phyloP scores from a whole-genome alignment of 2,113 vertebrate species.

The Hiodon alosoides region DNA sequence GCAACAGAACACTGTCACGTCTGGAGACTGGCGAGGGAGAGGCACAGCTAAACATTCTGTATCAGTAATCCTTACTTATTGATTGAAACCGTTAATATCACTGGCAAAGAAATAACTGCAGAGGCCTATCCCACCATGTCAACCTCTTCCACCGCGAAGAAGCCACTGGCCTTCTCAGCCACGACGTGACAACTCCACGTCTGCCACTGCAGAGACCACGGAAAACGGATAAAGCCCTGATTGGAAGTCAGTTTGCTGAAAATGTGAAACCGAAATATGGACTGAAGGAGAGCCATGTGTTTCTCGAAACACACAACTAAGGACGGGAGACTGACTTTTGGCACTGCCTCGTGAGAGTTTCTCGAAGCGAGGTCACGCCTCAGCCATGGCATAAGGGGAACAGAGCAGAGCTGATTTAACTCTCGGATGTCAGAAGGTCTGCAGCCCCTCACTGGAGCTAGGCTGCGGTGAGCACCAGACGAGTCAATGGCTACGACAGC shows the following conservation, averaged over 20 bases:
- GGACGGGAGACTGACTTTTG: slow-evolving; percentile 11
- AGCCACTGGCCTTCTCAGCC: too few relatives aligned
- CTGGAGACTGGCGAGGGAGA: background rate
- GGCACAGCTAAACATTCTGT: too few relatives aligned
- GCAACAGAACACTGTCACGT: slow-evolving; percentile 13
- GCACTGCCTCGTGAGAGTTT: slow-evolving; percentile 21
- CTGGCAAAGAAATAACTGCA: too few relatives aligned
- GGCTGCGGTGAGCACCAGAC: background rate
- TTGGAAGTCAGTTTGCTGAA: background rate
- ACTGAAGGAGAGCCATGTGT: slow-evolving; percentile 5
- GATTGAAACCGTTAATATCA: too few relatives aligned
- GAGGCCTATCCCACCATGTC: too few relatives aligned
- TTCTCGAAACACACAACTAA: background rate
- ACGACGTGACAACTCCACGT: too few relatives aligned
- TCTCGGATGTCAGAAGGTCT: slow-evolving; percentile 21
- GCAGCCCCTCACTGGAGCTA: background rate
- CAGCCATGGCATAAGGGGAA: slow-evolving; percentile 20
- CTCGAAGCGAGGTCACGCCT: slow-evolving; percentile 20
- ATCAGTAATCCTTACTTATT: too few relatives aligned
- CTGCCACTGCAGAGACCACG: too few relatives aligned
- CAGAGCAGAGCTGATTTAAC: slow-evolving; percentile 23
- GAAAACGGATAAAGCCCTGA: background rate
- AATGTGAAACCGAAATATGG: background rate
- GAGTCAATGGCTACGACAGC: slow-evolving; percentile 2
- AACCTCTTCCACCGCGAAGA: too few relatives aligned